These are phyloP conservation scores for Sinocyclocheilus maitianheensis DNA, from an alignment of 2,113 vertebrate genomes.

Conservation along the genomic window DNA sequence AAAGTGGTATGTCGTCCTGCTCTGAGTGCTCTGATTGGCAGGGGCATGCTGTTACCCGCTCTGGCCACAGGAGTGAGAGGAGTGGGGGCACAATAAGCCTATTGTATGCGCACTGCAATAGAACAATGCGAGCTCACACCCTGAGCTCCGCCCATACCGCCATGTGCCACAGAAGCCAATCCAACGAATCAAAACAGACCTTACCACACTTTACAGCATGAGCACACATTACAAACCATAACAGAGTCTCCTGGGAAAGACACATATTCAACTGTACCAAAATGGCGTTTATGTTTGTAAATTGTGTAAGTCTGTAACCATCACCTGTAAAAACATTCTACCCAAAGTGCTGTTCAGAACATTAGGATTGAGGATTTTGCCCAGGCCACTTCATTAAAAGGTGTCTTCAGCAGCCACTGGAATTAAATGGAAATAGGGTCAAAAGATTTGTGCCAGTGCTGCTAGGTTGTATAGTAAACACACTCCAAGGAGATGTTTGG, in stretches of 20 bases:
- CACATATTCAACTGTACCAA: too few species aligned
- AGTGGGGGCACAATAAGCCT: conserved; percentile 42
- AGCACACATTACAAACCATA: not conserved
- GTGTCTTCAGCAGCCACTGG: not conserved
- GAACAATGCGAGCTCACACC: conserved; percentile 38
- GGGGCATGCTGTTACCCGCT: not conserved
- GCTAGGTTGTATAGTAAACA: conserved; percentile 19
- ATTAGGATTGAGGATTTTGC: not conserved
- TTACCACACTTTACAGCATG: not conserved
- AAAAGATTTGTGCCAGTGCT: not conserved
- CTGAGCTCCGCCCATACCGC: conserved; percentile 8
- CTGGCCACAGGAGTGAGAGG: not conserved
- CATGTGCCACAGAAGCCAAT: not conserved
- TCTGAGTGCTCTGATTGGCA: not conserved
- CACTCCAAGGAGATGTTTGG: conserved; percentile 36
- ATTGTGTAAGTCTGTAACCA: too few species aligned
- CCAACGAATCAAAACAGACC: not conserved
- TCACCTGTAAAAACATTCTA: not conserved
- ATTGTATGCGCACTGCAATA: conserved; percentile 41
- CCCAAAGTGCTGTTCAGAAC: not conserved
- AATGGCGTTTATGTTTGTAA: too few species aligned
- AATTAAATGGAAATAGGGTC: not conserved
- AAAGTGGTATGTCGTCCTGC: not conserved
- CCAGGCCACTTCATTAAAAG: not conserved
- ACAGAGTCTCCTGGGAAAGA: not conserved